Percentiles rank a stretch among this genome's conserved stretches.
These are phyloP conservation scores for Symphodus melops DNA, from an alignment of 2,113 vertebrate genomes.

Conservation along the genomic window DNA sequence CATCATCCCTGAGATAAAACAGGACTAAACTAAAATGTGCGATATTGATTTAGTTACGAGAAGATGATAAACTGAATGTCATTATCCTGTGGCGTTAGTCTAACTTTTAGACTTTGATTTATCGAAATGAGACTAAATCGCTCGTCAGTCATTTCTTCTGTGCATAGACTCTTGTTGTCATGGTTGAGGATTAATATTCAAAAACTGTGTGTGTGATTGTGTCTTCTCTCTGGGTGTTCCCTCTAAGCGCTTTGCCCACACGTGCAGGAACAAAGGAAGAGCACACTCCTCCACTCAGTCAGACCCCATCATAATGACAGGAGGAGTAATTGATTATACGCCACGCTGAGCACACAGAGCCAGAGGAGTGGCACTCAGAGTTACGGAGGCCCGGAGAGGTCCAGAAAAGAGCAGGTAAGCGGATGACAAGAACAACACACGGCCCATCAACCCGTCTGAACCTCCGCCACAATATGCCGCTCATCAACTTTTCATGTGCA, in stretches of 20 bases:
- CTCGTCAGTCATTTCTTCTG: conserved; percentile 4
- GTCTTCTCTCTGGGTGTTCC: conserved; percentile 52
- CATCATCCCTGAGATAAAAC: conserved; percentile 31
- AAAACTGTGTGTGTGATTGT: background rate
- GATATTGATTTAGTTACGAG: conserved; percentile 16
- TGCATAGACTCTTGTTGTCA: conserved; percentile 7
- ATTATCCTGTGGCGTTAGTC: conserved; percentile 4
- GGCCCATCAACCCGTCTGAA: conserved; percentile 29
- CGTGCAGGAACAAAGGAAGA: conserved; percentile 66
- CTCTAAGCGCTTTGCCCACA: conserved; percentile 43
- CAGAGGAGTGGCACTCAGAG: conserved; percentile 24
- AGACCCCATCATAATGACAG: conserved; percentile 64
- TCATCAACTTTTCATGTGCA: conserved; percentile 55
- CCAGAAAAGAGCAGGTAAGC: conserved; percentile 51
- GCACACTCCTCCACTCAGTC: conserved; percentile 44
- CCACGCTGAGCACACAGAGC: conserved; percentile 67
- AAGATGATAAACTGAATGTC: background rate
- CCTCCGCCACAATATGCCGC: conserved; percentile 32
- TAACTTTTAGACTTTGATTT: background rate
- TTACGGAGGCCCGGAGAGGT: conserved; percentile 46
- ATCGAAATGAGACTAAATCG: conserved; percentile 17
- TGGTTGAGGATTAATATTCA: background rate
- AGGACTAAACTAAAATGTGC: background rate
- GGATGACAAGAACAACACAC: conserved; percentile 39
- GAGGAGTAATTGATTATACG: conserved; percentile 80